Evolutionary conservation across 2,888 invertebrate species (phyloP), one percentile per base, ranked within the genome.

Genomic region (Spatulosminthurus flaviceps): DNA sequence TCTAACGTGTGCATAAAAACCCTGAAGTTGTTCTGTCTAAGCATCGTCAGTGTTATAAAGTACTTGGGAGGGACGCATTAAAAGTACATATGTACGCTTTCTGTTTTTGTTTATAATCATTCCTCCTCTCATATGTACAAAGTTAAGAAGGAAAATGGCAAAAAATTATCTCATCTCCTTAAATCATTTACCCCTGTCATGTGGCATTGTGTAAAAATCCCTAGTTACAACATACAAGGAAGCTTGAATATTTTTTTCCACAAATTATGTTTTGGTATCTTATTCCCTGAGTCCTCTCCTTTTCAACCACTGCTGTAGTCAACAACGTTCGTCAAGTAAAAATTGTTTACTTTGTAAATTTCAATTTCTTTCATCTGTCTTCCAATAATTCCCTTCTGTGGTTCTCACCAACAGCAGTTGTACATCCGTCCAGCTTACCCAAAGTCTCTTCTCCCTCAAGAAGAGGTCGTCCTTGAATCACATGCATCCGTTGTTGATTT

Each of bases 401-500:
- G n/a, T n/a, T 2, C 34, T 34, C 34, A 34, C 34, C 51, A 51
- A 51, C 51, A 51, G 16, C 51, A 51, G 51, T 51, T n/a, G 51
- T 51, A 13, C 51, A 51, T 13, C 51, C 51, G 51, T 51, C 51
- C 51, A 42, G 41, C 2, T 71, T 43, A 24, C 72, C 19, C 26
- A 26, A 70, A 70, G 70, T n/a, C 29, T 70, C 51, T 51, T n/a
- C 29, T 70, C 51, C 16, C 51, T 51, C n/a, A 7, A 11, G 29
- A 29, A 70, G 70, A 29, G 22, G 70, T 70, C 28, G 70, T 70
- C 70, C 70, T 70, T 70, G 70, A 70, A 70, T 34, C 29, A 13
- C 70, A 42, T 28, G 28, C 69, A 69, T 69, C 69, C 28, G 69
- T 34, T 69, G 28, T 69, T 69, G 34, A 24, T 69, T 64, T 64